Evolutionary conservation across 2,113 vertebrate species (phyloP).

Genomic region (Sinosuthora webbiana): DNA sequence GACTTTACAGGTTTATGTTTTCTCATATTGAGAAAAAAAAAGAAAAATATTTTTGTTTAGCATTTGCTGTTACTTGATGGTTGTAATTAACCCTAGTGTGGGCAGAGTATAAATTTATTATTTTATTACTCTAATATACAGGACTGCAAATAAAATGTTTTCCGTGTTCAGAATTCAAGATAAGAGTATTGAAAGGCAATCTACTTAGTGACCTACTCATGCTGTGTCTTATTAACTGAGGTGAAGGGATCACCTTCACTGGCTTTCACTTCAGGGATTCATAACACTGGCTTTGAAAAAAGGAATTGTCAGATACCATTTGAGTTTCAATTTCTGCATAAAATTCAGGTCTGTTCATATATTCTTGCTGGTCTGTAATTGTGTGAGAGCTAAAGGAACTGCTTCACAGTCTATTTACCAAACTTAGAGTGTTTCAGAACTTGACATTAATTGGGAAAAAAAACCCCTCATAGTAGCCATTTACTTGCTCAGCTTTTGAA

Average conservation of each 20-base stretch:
- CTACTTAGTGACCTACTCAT: neutral
- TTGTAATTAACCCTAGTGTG: neutral
- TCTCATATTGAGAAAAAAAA: neutral
- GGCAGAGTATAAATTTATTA: neutral
- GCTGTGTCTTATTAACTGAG: neutral
- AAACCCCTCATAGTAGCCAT: neutral
- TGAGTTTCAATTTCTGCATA: neutral
- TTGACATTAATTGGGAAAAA: neutral
- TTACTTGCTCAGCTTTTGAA: neutral
- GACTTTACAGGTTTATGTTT: neutral
- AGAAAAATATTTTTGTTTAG: neutral
- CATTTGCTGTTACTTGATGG: neutral
- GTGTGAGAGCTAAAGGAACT: neutral
- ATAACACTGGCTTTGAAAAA: neutral
- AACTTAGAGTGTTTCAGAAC: neutral
- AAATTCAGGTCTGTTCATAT: neutral
- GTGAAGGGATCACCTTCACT: neutral
- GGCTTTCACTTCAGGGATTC: neutral
- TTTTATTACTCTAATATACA: neutral
- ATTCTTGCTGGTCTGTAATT: neutral
- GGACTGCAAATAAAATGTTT: neutral
- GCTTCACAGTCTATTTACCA: neutral
- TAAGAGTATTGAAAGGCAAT: neutral
- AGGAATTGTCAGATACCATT: neutral
- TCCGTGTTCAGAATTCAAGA: neutral